phyloP scores from a whole-genome alignment of 2,113 vertebrate species.

The Chiloscyllium plagiosum region DNA sequence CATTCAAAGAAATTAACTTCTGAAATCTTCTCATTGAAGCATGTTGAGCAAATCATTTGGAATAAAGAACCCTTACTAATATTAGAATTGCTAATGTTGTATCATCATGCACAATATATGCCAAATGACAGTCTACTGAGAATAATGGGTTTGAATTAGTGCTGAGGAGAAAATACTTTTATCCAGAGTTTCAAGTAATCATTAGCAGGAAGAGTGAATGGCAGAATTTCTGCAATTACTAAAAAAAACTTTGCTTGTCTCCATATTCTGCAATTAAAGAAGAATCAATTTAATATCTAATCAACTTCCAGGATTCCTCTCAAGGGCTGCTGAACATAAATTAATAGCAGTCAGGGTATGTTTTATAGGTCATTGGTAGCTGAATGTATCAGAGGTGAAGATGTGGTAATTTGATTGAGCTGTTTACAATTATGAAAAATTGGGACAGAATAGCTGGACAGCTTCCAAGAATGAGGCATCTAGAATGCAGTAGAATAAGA shows the following conservation, averaged over 20 bases:
- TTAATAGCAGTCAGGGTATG: no score
- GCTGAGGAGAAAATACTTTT: not conserved
- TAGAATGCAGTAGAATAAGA: no score
- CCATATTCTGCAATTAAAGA: not conserved
- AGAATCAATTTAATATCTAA: conserved; percentile 20
- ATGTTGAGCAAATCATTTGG: not conserved
- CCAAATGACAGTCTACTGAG: not conserved
- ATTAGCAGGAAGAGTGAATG: not conserved
- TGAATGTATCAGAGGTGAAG: not conserved
- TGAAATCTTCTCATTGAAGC: not conserved
- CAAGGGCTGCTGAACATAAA: not conserved
- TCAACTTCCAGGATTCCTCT: not conserved
- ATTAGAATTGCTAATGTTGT: not conserved
- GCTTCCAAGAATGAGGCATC: not conserved
- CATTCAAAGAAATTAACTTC: not conserved
- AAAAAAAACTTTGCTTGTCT: not conserved
- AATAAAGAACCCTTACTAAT: not conserved
- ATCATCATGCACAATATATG: not conserved
- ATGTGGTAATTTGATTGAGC: not conserved
- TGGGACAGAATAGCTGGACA: not conserved
- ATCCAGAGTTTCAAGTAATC: not conserved
- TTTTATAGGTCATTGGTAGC: not conserved
- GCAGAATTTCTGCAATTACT: not conserved
- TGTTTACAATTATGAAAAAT: not conserved
- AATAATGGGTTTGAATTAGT: not conserved